Percentiles rank a stretch among this genome's conserved stretches.
These are phyloP conservation scores for Zeus faber DNA, from an alignment of 2,113 vertebrate genomes.

Conservation along the genomic window DNA sequence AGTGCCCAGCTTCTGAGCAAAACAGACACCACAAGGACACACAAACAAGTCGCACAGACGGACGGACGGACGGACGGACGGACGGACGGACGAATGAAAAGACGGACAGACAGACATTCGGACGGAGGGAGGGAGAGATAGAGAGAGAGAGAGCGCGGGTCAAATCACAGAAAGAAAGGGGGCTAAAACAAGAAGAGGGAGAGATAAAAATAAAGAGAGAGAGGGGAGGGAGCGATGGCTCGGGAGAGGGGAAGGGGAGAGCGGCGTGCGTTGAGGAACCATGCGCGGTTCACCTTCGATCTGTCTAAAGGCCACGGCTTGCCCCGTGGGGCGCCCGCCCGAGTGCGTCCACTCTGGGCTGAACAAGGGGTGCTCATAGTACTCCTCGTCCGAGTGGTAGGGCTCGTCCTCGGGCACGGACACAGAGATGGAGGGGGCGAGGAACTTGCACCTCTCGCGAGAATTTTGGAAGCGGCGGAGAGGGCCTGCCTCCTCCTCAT, in stretches of 20 bases:
- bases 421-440: constrained; percentile 92
- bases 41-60: constrained; percentile 9
- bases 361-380: constrained; percentile 94
- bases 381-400: constrained; percentile 90
- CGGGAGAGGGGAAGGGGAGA: constrained; percentile 21
- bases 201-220: constrained; percentile 29
- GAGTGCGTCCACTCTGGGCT: constrained; percentile 89
- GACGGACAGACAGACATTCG: constrained; percentile 51
- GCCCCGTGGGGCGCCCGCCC: constrained; percentile 80
- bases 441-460: constrained; percentile 82
- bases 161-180: constrained; percentile 56
- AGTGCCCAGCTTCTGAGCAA: constrained; percentile 41
- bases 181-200: constrained; percentile 32
- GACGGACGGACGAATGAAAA: constrained; percentile 35
- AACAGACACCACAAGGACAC: constrained; percentile 47
- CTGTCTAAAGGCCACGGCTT: constrained; percentile 85
- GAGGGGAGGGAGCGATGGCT: constrained; percentile 43
- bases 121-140: constrained; percentile 48
- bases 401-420: constrained; percentile 92
- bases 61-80: constrained; percentile 26
- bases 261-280: constrained; percentile 75
- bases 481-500: constrained; percentile 89
- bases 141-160: constrained; percentile 39
- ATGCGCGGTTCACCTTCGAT: constrained; percentile 93
- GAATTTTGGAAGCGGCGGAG: constrained; percentile 81